A percentile compares a stretch with the other conserved stretches of the same genome.
Conservation (phyloP, 1,140 invertebrate species). For the Brachionus paranguensis region DNA sequence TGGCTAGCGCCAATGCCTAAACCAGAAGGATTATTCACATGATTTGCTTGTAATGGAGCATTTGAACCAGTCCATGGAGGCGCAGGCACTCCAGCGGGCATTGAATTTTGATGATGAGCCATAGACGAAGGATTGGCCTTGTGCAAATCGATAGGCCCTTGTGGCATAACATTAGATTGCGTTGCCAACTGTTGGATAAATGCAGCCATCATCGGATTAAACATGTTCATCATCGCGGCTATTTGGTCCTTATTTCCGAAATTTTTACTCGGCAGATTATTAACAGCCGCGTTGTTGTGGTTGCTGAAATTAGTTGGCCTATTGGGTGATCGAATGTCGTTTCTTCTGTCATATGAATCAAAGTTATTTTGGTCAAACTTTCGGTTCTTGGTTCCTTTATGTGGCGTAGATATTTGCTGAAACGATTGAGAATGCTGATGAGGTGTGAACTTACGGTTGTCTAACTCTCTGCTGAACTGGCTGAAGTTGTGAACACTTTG, state of each 20-base stretch:
- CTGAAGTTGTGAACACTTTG: background rate
- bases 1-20: background rate
- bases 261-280: background rate
- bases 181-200: conserved; percentile 35
- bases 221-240: conserved; percentile 33
- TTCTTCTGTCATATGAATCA: background rate
- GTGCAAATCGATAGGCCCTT: background rate
- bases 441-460: background rate
- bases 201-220: conserved; percentile 38
- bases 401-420: background rate
- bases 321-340: conserved; percentile 14
- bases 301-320: background rate
- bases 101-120: background rate
- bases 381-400: background rate
- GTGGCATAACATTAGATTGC: background rate
- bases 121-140: background rate
- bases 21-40: background rate
- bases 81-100: background rate
- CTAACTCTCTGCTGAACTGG: background rate
- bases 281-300: background rate
- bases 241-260: conserved; percentile 11
- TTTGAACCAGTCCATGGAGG: background rate
- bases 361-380: background rate
- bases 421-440: background rate
- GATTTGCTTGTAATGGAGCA: background rate